phyloP scores from a whole-genome alignment of 2,888 invertebrate genomes.

The Apodemia mormo region DNA sequence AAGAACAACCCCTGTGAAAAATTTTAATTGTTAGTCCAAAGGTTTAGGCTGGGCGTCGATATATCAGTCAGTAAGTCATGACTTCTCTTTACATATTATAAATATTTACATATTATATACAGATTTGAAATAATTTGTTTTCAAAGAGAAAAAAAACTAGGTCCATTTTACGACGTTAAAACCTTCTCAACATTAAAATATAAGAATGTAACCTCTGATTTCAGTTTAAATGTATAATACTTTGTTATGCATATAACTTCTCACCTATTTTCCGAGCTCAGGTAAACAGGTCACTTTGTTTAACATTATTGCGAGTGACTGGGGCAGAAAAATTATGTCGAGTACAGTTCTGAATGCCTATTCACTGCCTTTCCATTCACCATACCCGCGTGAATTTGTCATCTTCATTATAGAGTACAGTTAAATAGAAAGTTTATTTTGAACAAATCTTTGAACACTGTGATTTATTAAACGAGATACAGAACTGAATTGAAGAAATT shows the following conservation, averaged over 20 bases:
- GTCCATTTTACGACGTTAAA: too few species aligned
- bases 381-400: slow-evolving; percentile 35
- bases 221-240: neutral
- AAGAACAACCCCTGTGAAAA: too few species aligned
- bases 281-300: slow-evolving; percentile 19
- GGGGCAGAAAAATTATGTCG: slow-evolving; percentile 32
- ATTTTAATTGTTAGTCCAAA: too few species aligned
- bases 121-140: too few species aligned
- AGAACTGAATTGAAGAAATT: too few species aligned
- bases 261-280: slow-evolving; percentile 10
- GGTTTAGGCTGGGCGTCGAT: too few species aligned
- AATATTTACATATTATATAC: too few species aligned
- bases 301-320: slow-evolving; percentile 11
- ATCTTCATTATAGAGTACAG: slow-evolving; percentile 36
- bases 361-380: slow-evolving; percentile 33
- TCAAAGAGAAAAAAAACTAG: too few species aligned
- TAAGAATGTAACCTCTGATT: neutral
- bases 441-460: too few species aligned
- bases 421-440: slow-evolving; percentile 19
- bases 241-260: neutral
- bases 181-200: too few species aligned
- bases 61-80: too few species aligned
- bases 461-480: neutral
- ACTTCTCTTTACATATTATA: too few species aligned
- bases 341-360: slow-evolving; percentile 32